These are phyloP conservation scores for Hippocampus kuda DNA, from an alignment of 2,797 vertebrate species.

Conservation along the genomic window DNA sequence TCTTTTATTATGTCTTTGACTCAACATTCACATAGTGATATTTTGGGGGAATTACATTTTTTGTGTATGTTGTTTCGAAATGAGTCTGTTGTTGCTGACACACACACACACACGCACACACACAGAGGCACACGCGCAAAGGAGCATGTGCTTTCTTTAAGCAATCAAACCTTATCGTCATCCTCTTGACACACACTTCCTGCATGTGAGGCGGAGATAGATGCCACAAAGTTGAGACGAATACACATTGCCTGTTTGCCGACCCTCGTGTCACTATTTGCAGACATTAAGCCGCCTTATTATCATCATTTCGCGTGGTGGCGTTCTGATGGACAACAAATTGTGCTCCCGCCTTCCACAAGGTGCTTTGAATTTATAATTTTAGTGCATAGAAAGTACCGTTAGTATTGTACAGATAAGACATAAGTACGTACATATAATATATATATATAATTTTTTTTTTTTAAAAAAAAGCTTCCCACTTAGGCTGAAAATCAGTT, in stretches of 20 bases:
- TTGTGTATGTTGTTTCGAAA: background rate
- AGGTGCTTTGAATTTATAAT: slow-evolving; percentile 41
- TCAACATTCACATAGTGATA: background rate
- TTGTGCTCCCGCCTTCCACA: background rate
- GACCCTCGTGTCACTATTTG: slow-evolving; percentile 28
- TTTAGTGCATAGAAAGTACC: slow-evolving; percentile 7
- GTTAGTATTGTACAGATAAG: background rate
- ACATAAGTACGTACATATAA: background rate
- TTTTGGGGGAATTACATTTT: background rate
- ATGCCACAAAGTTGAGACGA: slow-evolving; percentile 19
- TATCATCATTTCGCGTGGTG: slow-evolving; percentile 22
- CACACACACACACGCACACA: background rate
- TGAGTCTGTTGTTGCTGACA: slow-evolving; percentile 13
- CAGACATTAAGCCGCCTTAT: slow-evolving; percentile 54
- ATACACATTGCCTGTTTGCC: slow-evolving; percentile 19
- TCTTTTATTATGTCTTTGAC: background rate
- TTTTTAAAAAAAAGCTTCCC: background rate
- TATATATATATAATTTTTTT: no score
- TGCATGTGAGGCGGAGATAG: slow-evolving; percentile 37
- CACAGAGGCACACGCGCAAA: background rate
- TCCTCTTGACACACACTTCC: slow-evolving; percentile 34
- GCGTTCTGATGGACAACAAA: background rate
- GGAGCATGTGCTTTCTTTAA: slow-evolving; percentile 1
- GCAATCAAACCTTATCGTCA: slow-evolving; percentile 41
- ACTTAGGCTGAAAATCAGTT: no score